Evolutionary conservation across 2,113 vertebrate genomes (phyloP), one percentile per base, ranked within the genome.

Genomic region (Lamprologus tigripictilis): DNA sequence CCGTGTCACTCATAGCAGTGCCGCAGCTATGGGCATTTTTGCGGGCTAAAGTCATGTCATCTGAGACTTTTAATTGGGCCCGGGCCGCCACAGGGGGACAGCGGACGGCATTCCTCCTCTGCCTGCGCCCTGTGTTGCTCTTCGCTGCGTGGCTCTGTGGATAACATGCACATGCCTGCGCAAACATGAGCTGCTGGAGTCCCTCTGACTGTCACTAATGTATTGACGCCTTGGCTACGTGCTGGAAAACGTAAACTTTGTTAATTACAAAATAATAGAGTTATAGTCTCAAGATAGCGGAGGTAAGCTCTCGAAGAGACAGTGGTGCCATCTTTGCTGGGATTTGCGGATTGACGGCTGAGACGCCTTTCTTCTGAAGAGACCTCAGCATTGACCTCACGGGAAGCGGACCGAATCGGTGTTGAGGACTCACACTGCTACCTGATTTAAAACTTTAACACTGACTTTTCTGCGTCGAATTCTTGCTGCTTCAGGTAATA

Each of bases 61-160:
- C 96, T 96, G 97, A 98, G 97, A 97, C 97, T 96, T 97, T 97
- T 98, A 96, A 98, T 97, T 98, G 98, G 97, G 96, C 96, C 96
- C 96, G 94, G 95, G 97, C 96, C 96, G 96, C 92, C 96, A 95
- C 96, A 95, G 96, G 97, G 96, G 97, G 96, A 96, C 89, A 96
- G 96, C 92, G 96, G 96, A 89, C 96, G 96, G 96, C 97, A 97
- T 98, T 98, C 97, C 96, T 97, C 92, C 95, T 89, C 96, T 90
- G 96, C 96, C 95, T 97, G 97, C 93, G 73, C 87, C 81, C 91
- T 90, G 92, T 92, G 91, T 92, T 85, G 92, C 86, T 80, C 78
- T 66, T 17, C 78, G 80, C 89, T 83, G 87, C 85, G 68, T 83
- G 91, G 90, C 82, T 84, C 89, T 23, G 86, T 54, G 85, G 91